A percentile compares a stretch with the other conserved stretches of the same genome.
phyloP scores from a whole-genome alignment of 2,888 invertebrate genomes.

The Pristionchus mayeri region DNA sequence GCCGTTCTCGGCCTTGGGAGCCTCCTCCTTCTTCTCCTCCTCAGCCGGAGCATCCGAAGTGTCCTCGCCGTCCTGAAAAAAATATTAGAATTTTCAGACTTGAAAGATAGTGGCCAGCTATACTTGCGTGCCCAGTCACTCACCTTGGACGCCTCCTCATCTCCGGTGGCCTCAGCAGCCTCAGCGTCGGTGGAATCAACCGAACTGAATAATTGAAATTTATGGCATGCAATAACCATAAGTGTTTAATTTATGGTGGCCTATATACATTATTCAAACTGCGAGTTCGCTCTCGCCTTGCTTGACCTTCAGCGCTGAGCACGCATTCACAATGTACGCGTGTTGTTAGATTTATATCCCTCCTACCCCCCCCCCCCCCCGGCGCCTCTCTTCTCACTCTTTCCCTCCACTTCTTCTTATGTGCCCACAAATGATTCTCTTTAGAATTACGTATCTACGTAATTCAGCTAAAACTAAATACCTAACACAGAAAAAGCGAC shows the following conservation, averaged over 20 bases:
- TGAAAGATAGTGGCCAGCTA: too few relatives aligned
- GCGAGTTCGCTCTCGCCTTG: background rate
- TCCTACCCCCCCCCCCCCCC: background rate
- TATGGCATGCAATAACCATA: too few relatives aligned
- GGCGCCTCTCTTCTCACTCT: background rate
- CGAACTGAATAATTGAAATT: slow-evolving; percentile 26
- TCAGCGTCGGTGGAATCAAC: slow-evolving; percentile 4
- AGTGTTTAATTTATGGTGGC: too few relatives aligned
- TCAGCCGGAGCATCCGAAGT: slow-evolving; percentile 15
- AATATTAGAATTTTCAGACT: too few relatives aligned
- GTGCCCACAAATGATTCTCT: too few relatives aligned
- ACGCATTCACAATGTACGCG: background rate
- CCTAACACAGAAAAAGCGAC: too few relatives aligned
- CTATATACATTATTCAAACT: too few relatives aligned
- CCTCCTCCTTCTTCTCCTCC: slow-evolving; percentile 20
- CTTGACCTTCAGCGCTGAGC: slow-evolving; percentile 13
- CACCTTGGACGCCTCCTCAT: slow-evolving; percentile 35
- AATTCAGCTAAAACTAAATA: too few relatives aligned
- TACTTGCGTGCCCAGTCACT: too few relatives aligned
- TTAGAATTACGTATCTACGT: too few relatives aligned
- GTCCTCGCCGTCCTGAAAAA: slow-evolving; percentile 35
- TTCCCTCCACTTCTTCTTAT: background rate
- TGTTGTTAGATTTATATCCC: slow-evolving; percentile 26
- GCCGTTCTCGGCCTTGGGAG: slow-evolving; percentile 12
- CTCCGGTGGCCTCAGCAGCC: slow-evolving; percentile 26